These are phyloP conservation scores for Cololabis saira DNA, from an alignment of 2,113 vertebrate genomes.

Conservation along the genomic window DNA sequence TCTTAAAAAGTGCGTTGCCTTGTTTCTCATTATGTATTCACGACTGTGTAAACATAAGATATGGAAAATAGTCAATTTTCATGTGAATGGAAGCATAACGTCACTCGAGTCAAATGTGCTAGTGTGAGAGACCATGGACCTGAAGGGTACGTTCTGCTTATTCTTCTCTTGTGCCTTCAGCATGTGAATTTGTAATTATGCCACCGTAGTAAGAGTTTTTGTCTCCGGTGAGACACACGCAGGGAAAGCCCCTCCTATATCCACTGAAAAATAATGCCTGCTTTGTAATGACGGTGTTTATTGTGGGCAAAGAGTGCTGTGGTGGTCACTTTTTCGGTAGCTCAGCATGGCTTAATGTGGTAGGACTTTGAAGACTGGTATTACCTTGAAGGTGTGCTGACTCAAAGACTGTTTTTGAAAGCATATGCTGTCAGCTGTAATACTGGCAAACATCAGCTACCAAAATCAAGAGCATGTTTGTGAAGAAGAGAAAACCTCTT, in stretches of 20 bases:
- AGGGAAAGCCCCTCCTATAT: constrained; percentile 7
- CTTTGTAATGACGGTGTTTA: constrained; percentile 23
- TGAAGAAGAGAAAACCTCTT: too few relatives aligned
- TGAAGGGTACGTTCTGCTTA: neutral
- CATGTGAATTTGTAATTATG: constrained; percentile 1
- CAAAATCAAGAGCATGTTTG: constrained; percentile 7
- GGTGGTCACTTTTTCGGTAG: constrained; percentile 15
- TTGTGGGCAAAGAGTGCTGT: constrained; percentile 4
- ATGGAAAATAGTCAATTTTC: constrained; percentile 20
- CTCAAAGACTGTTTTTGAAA: neutral
- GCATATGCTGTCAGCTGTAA: constrained; percentile 21
- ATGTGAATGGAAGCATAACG: constrained; percentile 1
- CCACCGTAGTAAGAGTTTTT: constrained; percentile 7
- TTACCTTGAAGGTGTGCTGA: constrained; percentile 22
- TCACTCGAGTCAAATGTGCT: neutral
- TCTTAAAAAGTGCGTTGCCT: neutral
- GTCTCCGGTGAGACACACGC: constrained; percentile 6
- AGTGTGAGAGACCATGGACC: neutral
- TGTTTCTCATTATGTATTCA: constrained; percentile 19
- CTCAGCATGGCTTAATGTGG: constrained; percentile 1
- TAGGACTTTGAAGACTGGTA: constrained; percentile 10
- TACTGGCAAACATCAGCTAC: neutral
- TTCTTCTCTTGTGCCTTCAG: neutral
- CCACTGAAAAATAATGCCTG: constrained; percentile 14
- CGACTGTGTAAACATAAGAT: constrained; percentile 25